These are phyloP conservation scores for Lithosia quadra DNA, from an alignment of 2,888 invertebrate species.

Conservation along the genomic window DNA sequence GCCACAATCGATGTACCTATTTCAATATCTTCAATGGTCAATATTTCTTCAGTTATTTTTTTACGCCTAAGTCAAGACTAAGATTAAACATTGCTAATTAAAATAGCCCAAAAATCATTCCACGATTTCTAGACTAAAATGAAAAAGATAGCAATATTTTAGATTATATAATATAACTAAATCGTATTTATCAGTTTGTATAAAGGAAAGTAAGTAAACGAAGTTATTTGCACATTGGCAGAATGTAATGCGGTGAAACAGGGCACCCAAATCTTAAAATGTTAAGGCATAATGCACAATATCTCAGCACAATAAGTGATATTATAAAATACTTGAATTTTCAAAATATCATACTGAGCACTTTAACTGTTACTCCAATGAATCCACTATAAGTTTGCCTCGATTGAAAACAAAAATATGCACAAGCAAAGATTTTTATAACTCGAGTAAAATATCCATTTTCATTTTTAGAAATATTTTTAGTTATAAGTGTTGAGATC, in stretches of 20 bases:
- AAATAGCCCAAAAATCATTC: conserved; percentile 74
- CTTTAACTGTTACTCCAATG: conserved; percentile 74
- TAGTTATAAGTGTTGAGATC: conserved; percentile 90
- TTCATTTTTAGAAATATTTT: conserved; percentile 88
- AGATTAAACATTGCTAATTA: conserved; percentile 47
- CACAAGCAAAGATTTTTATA: conserved; percentile 80
- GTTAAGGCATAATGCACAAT: conserved; percentile 80
- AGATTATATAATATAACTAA: conserved; percentile 85
- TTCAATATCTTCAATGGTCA: conserved; percentile 39
- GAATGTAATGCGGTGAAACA: conserved; percentile 75
- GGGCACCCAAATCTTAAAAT: conserved; percentile 76
- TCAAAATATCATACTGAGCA: conserved; percentile 74
- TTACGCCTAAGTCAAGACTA: conserved; percentile 45
- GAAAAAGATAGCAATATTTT: conserved; percentile 87
- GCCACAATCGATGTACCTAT: conserved; percentile 40
- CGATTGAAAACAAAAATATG: conserved; percentile 78
- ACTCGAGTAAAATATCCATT: conserved; percentile 74
- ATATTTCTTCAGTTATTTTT: conserved; percentile 43
- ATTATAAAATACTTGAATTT: conserved; percentile 69
- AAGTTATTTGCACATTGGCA: conserved; percentile 80
- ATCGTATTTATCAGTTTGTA: conserved; percentile 85
- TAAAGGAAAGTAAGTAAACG: conserved; percentile 79
- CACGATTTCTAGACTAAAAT: conserved; percentile 85
- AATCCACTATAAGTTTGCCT: conserved; percentile 78
- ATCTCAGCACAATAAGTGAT: conserved; percentile 82